These are phyloP conservation scores for Indri indri DNA, from an alignment of 2,113 vertebrate species.

Conservation along the genomic window DNA sequence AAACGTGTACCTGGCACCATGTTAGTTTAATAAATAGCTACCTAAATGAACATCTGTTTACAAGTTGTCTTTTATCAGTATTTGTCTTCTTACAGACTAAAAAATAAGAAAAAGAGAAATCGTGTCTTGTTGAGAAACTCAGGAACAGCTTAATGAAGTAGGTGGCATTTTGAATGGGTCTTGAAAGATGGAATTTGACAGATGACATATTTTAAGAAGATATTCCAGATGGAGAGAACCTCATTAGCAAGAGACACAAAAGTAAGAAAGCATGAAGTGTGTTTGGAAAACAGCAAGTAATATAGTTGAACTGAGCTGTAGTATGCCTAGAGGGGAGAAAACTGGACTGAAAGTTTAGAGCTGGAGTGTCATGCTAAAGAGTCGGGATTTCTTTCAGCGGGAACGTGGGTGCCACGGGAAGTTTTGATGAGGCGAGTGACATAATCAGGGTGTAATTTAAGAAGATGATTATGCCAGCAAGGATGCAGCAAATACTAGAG, in stretches of 20 bases:
- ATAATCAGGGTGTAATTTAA: not conserved
- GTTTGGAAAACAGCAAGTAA: not conserved
- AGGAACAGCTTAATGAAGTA: constrained; percentile 43
- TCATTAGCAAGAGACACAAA: constrained; percentile 50
- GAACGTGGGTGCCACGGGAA: not conserved
- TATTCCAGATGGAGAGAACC: constrained; percentile 32
- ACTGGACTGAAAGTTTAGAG: not conserved
- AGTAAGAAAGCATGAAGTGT: not conserved
- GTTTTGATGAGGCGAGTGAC: not conserved
- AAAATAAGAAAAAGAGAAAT: not conserved
- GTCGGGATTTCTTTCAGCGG: not conserved
- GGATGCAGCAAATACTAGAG: not conserved
- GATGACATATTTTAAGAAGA: constrained; percentile 53
- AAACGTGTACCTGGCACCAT: not conserved
- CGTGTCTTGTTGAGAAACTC: not conserved
- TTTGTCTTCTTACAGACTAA: not conserved
- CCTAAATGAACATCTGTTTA: constrained; percentile 41
- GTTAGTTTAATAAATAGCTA: constrained; percentile 20
- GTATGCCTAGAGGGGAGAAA: not conserved
- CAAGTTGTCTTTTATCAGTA: not conserved
- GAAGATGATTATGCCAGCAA: not conserved
- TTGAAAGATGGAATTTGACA: constrained; percentile 47
- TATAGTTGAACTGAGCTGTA: not conserved
- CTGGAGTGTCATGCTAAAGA: not conserved
- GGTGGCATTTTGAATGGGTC: constrained; percentile 29